These are phyloP conservation scores for Brachyalestes nurse DNA, from an alignment of 2,797 vertebrate species.

Conservation along the genomic window DNA sequence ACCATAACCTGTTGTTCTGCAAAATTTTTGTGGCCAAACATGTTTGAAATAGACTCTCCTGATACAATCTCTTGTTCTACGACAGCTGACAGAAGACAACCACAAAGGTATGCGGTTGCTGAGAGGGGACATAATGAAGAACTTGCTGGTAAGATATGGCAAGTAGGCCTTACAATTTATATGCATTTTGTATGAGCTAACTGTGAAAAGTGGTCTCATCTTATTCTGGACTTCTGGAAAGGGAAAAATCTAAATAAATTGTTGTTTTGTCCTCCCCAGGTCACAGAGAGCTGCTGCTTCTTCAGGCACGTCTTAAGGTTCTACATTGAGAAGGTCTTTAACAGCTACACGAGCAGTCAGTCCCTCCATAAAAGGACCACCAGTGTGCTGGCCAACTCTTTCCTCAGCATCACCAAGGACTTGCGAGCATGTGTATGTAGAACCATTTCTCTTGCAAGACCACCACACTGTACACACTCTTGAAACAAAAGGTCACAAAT, in stretches of 20 bases:
- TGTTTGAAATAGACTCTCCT: not conserved
- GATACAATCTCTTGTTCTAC: conserved; percentile 15
- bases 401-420: conserved; percentile 76
- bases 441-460: not conserved
- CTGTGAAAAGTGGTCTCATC: too few relatives aligned
- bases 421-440: conserved; percentile 78
- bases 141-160: conserved; percentile 69
- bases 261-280: conserved; percentile 59
- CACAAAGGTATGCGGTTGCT: conserved; percentile 72
- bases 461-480: not conserved
- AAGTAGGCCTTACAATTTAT: too few relatives aligned
- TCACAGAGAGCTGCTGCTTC: conserved; percentile 79
- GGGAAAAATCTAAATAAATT: not conserved
- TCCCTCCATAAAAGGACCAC: conserved; percentile 68
- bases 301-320: conserved; percentile 77
- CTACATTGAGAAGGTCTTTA: conserved; percentile 81
- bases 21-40: conserved; percentile 6
- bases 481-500: too few relatives aligned
- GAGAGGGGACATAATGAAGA: conserved; percentile 63
- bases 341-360: conserved; percentile 62
- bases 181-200: too few relatives aligned
- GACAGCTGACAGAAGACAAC: conserved; percentile 69
- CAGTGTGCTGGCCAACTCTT: conserved; percentile 81
- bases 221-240: not conserved
- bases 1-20: not conserved